Conservation (phyloP, 2,888 invertebrate species). For the Entomobrya multifasciata region DNA sequence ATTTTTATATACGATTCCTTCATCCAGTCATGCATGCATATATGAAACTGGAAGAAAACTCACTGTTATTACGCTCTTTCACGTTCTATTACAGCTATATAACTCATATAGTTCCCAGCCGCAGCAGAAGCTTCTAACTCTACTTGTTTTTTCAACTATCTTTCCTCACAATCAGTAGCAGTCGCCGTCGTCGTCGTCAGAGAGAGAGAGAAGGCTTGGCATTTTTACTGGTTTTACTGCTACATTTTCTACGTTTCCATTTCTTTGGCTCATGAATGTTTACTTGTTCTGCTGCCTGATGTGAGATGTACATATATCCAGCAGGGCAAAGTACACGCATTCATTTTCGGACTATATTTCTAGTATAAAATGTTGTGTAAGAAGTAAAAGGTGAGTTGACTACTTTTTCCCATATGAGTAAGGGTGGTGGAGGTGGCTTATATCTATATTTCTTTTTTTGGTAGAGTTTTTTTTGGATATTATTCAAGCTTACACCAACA, state of each 20-base stretch:
- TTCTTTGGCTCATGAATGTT: background rate
- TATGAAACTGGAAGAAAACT: conserved; percentile 4
- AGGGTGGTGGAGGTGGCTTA: conserved; percentile 25
- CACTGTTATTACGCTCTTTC: conserved; percentile 13
- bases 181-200: background rate
- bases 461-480: background rate
- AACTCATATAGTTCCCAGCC: conserved; percentile 10
- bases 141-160: background rate
- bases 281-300: background rate
- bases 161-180: conserved; percentile 11
- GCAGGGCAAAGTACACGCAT: background rate
- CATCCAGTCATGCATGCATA: background rate
- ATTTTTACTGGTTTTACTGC: conserved; percentile 18
- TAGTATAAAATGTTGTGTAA: conserved; percentile 30
- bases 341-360: background rate
- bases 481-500: background rate
- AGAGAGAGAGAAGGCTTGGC: conserved; percentile 27
- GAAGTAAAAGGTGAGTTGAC: conserved; percentile 23
- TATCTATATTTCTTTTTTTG: background rate
- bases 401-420: conserved; percentile 8
- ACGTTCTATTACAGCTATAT: background rate
- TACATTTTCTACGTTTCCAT: conserved; percentile 10
- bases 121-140: conserved; percentile 19
- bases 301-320: background rate
- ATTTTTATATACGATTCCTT: conserved; percentile 8